Evolutionary conservation across 1,140 invertebrate genomes (phyloP), one percentile per base, ranked within the genome.

Genomic region (Capitella teleta): DNA sequence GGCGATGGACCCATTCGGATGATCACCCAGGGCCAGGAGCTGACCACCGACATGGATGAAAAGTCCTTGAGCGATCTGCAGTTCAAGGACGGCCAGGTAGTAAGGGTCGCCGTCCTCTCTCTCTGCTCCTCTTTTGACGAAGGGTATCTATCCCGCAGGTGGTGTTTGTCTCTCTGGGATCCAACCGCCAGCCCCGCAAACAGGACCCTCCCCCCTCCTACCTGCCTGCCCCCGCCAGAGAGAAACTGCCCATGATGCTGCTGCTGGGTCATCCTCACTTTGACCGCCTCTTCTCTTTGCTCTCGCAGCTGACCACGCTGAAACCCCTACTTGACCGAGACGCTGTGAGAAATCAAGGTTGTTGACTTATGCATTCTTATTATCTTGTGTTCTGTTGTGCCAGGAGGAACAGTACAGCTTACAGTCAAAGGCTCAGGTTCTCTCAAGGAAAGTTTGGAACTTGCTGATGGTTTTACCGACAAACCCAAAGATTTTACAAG

Each of bases 31-130:
- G 90, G 90, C 0, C 89, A 93, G 66, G 91, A 95, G 65, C 71
- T 95, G 2, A 87, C 86, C 0, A 83, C 86, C n/a, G 89, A 95
- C 56, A 87, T 85, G 61, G 91, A 95, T 64, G 89, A 94, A 61
- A 86, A 91, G 57, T 86, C 83, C 0, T 66, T 94, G 0, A 80
- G 80, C 16, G 88, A 93, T 68, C 83, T 92, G 72, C 87, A 87
- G 25, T 88, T 94, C 61, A 94, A 93, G 66, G 89, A 94, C 64
- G 62, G 68, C 37, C 77, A 79, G 66, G 73, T 78, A 48, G 82
- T 19, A 40, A 6, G n/a, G 82, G 55, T 79, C 80, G 71, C 34
- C 10, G 36, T 40, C 38, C 16, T 12, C 38, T 34, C 32, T 34
- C 10, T 34, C 30, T 16, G 21, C 19, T 12, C 38, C 38, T 40